Percentiles rank a stretch among this genome's conserved stretches.
Conservation (phyloP, 2,797 vertebrate genomes). For the Pipistrellus nathusii region DNA sequence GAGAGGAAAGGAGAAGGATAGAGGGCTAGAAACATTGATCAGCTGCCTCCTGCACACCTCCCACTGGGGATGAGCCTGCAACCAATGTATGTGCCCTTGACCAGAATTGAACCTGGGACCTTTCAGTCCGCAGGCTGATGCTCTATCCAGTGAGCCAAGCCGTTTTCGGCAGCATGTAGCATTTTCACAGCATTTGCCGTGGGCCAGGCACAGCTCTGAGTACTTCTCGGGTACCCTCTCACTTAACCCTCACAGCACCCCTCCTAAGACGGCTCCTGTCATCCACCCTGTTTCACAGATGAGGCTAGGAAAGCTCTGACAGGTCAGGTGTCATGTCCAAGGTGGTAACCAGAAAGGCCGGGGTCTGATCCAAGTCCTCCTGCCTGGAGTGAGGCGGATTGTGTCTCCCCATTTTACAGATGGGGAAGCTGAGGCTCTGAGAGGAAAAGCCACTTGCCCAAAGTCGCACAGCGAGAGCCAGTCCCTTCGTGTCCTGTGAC, state of each 20-base stretch:
- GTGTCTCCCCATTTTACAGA: not conserved
- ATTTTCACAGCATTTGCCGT: accelerated
- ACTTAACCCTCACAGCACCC: not conserved
- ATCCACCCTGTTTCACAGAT: not conserved
- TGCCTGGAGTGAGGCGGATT: no score
- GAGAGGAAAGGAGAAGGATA: no score
- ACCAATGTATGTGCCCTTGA: no score
- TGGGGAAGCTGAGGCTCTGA: not conserved
- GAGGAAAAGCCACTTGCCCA: not conserved
- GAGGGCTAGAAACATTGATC: no score
- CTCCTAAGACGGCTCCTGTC: accelerated
- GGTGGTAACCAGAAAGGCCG: accelerated
- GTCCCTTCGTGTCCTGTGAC: not conserved
- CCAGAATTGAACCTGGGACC: no score
- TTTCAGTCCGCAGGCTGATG: no score
- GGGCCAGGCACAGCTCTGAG: not conserved
- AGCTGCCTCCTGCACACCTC: no score
- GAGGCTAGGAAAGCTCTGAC: not conserved
- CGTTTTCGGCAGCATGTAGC: not conserved
- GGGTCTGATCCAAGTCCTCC: not conserved
- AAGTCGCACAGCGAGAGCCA: not conserved
- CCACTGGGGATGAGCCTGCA: no score
- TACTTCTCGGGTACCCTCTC: not conserved
- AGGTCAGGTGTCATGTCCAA: accelerated
- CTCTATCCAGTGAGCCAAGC: no score